Evolutionary conservation across 2,888 invertebrate genomes (phyloP).

Genomic region (Capitulum mitella): DNA sequence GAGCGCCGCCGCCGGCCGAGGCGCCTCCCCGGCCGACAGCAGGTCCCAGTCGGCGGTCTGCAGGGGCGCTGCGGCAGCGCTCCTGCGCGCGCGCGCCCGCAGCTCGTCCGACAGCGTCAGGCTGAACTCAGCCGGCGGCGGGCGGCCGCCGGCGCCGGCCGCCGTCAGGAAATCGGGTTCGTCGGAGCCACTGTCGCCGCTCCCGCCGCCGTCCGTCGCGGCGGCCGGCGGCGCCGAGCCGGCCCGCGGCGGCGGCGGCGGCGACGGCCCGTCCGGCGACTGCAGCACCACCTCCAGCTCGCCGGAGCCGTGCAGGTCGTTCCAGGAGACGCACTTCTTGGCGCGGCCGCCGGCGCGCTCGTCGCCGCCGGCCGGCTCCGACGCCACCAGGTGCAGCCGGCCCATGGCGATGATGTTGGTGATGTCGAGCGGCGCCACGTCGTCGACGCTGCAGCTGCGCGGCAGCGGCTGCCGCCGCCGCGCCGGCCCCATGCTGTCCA

Average conservation of each 20-base stretch:
- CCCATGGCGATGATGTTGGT: neutral
- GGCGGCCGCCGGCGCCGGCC: neutral
- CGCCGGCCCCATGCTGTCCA: neutral
- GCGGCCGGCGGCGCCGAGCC: neutral
- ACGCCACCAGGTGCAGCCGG: neutral
- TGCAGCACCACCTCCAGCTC: conserved; percentile 5
- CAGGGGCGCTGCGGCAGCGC: neutral
- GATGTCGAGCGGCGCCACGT: neutral
- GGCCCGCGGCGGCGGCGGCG: neutral
- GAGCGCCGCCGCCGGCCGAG: neutral
- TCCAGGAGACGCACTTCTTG: conserved; percentile 16
- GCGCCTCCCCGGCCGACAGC: neutral
- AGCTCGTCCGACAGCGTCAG: neutral
- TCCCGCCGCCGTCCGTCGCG: neutral
- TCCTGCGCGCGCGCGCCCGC: neutral
- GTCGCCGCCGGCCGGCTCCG: neutral
- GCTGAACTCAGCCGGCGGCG: neutral
- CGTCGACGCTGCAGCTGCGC: conserved; percentile 15
- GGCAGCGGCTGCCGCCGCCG: neutral
- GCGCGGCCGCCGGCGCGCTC: neutral
- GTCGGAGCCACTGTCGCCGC: neutral
- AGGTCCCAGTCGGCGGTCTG: neutral
- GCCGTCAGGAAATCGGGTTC: neutral
- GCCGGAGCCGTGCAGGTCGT: neutral
- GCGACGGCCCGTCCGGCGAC: neutral